These are phyloP conservation scores for Hyposmocoma kahamanoa DNA, from an alignment of 1,140 invertebrate species.

Conservation along the genomic window DNA sequence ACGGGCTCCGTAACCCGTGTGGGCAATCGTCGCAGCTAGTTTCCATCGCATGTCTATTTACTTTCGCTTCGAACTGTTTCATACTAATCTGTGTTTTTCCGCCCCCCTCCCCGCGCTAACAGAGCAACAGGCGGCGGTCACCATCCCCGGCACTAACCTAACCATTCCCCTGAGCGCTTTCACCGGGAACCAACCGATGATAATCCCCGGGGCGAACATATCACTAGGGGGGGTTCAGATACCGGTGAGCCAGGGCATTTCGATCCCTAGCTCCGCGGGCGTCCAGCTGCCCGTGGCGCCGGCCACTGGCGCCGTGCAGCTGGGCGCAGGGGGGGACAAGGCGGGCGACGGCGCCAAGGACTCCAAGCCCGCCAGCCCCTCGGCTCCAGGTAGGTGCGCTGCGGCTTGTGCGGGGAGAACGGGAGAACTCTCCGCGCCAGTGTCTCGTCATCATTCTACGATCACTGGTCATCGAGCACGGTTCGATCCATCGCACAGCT, in stretches of 20 bases:
- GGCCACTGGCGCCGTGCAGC: slow-evolving; percentile 10
- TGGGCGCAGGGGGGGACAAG: slow-evolving; percentile 10
- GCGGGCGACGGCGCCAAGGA: slow-evolving; percentile 22
- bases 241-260: slow-evolving; percentile 39
- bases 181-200: slow-evolving; percentile 52
- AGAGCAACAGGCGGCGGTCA: slow-evolving; percentile 73
- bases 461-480: not conserved
- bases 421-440: not conserved
- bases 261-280: slow-evolving; percentile 31
- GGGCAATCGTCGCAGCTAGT: not conserved
- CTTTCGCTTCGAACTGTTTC: slow-evolving; percentile 42
- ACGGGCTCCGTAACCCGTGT: not conserved
- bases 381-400: not conserved
- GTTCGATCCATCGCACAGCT: too few species aligned
- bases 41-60: slow-evolving; percentile 21
- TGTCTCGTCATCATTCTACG: not conserved
- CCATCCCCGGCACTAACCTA: slow-evolving; percentile 75
- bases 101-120: slow-evolving; percentile 34
- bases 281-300: slow-evolving; percentile 24
- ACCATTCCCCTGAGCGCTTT: slow-evolving; percentile 72
- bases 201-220: slow-evolving; percentile 69
- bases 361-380: slow-evolving; percentile 23
- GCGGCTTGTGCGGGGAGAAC: not conserved
- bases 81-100: slow-evolving; percentile 56
- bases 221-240: slow-evolving; percentile 57